These are phyloP conservation scores for Rhinoptilus africanus DNA, from an alignment of 2,113 vertebrate genomes.

Conservation along the genomic window DNA sequence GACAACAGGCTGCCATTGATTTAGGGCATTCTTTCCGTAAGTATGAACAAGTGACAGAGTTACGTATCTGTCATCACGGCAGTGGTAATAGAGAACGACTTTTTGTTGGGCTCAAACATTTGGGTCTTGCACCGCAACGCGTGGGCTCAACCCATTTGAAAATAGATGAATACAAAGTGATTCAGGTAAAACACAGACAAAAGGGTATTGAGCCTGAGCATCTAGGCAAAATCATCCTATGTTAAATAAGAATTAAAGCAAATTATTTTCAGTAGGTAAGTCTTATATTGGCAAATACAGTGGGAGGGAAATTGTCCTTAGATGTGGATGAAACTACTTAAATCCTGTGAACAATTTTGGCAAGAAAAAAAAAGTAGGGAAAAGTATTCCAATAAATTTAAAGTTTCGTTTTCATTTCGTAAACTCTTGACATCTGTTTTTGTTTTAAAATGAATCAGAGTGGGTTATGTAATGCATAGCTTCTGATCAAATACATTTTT, in stretches of 20 bases:
- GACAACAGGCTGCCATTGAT: background rate
- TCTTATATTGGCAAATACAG: background rate
- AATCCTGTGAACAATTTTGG: background rate
- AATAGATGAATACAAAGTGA: background rate
- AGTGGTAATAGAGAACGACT: background rate
- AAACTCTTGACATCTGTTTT: background rate
- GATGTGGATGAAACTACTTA: background rate
- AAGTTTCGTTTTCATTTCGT: background rate
- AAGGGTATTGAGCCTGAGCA: accelerated
- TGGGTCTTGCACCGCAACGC: accelerated
- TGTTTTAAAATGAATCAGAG: background rate
- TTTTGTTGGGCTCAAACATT: background rate
- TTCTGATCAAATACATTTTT: background rate
- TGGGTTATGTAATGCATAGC: background rate
- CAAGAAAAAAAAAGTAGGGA: background rate
- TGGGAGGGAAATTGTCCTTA: background rate
- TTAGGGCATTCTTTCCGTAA: background rate
- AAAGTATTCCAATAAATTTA: background rate
- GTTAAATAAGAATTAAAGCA: background rate
- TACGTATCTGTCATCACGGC: background rate
- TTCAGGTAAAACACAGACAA: background rate
- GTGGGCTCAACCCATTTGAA: background rate
- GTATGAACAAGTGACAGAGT: background rate
- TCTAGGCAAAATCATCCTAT: background rate
- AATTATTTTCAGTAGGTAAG: background rate